A percentile compares a stretch with the other conserved stretches of the same genome.
Evolutionary conservation across 2,113 vertebrate genomes (phyloP).

Genomic region (Chloropsis hardwickii): DNA sequence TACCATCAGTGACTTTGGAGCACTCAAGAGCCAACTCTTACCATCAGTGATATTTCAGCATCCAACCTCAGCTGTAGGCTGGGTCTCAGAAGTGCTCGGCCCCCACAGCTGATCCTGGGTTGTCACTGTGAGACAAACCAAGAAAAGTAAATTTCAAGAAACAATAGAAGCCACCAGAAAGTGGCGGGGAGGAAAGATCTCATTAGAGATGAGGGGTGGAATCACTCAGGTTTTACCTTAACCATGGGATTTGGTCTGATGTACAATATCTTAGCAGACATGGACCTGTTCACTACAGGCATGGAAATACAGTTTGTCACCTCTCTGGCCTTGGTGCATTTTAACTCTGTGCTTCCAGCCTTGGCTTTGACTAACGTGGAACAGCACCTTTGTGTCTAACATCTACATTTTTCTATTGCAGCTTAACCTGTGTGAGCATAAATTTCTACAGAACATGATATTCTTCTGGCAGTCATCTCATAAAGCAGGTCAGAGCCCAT

Average conservation of each 20-base stretch:
- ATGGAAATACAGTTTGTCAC: not conserved
- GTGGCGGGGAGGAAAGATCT: not conserved
- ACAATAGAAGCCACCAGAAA: not conserved
- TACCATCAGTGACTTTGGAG: not conserved
- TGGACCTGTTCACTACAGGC: not conserved
- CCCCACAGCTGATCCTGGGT: rapidly evolving
- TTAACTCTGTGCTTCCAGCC: not conserved
- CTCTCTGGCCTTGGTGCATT: not conserved
- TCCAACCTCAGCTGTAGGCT: not conserved
- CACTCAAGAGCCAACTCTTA: not conserved
- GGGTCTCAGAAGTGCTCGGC: not conserved
- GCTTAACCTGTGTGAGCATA: not conserved
- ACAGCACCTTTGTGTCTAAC: not conserved
- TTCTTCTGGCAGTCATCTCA: not conserved
- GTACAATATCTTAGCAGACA: not conserved
- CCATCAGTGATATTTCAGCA: not conserved
- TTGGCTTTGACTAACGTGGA: not conserved
- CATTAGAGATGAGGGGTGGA: not conserved
- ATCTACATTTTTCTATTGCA: not conserved
- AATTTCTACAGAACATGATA: not conserved
- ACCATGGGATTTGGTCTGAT: not conserved
- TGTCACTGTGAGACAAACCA: not conserved
- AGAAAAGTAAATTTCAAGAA: not conserved
- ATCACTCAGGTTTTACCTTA: not conserved
- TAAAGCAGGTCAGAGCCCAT: not conserved